Conservation (phyloP, 2,797 vertebrate genomes). For the Podargus strigoides region DNA sequence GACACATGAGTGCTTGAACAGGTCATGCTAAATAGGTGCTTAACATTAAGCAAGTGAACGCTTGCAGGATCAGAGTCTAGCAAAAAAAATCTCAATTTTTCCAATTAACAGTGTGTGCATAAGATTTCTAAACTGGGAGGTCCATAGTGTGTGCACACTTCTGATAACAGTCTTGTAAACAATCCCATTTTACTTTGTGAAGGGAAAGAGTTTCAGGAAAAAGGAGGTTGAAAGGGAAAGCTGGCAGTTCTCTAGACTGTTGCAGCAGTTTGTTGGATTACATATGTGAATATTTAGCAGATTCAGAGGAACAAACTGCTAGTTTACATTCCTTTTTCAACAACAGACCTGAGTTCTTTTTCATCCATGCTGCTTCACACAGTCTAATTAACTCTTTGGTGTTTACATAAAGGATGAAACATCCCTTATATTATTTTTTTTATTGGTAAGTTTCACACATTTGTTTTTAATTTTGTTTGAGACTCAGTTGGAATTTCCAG, state of each 20-base stretch:
- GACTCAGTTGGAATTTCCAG: background rate
- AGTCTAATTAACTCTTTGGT: slow-evolving; percentile 36
- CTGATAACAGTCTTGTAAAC: background rate
- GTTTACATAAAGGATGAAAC: slow-evolving; percentile 64
- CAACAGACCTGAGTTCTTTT: slow-evolving; percentile 6
- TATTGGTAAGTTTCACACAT: background rate
- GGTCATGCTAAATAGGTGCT: background rate
- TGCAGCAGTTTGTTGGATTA: background rate
- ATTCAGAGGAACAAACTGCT: slow-evolving; percentile 4
- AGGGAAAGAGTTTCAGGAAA: background rate
- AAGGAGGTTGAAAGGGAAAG: background rate
- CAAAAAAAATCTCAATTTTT: background rate
- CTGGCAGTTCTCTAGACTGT: background rate
- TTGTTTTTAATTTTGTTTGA: slow-evolving; percentile 17
- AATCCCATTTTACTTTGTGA: background rate
- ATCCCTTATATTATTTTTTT: slow-evolving; percentile 4
- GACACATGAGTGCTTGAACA: background rate
- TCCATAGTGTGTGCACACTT: background rate
- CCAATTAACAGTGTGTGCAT: background rate
- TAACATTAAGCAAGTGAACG: background rate
- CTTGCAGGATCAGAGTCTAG: background rate
- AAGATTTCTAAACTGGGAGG: background rate
- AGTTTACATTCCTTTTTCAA: slow-evolving; percentile 38
- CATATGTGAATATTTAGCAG: background rate
- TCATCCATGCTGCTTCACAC: slow-evolving; percentile 43